Evolutionary conservation across 2,888 invertebrate species (phyloP), one percentile per base, ranked within the genome.

Genomic region (Adineta ricciae): DNA sequence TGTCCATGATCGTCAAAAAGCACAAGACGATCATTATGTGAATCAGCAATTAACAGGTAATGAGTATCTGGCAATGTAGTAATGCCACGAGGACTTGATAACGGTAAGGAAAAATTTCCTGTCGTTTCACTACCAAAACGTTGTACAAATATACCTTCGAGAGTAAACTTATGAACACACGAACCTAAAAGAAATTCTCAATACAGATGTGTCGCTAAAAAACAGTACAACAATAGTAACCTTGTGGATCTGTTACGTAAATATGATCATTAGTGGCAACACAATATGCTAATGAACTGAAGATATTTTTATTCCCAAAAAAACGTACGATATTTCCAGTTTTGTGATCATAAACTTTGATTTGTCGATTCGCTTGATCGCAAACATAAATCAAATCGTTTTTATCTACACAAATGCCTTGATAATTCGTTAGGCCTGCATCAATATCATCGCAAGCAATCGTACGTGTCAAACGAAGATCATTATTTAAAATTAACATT

Each of bases 101-200:
- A n/a, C 36, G 49, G 14, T 24, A 46, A 8, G 4, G 36, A 46
- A 49, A 50, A 49, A 83, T 27, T 14, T 41, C 21, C 0, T 41
- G 38, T 3, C 41, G 41, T 78, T 83, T 32, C 52, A 50, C 32
- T 52, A 49, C 83, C 83, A 50, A 83, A 83, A 32, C 50, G 50
- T 24, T 50, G 32, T 24, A 21, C 21, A 83, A n/a, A 83, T 52
- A 9, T 46, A 4, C 83, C 83, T 24, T 78, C 78, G n/a, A 41
- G 38, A 36, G 78, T 78, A 78, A 78, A 78, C 41, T 78, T 78
- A 78, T 78, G 78, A 38, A 78, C 78, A 78, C 78, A 78, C n/a
- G 41, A 41, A 78, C 78, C 78, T 64, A 64, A 46, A 46, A 46
- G 46, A 46, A 8, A 8, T 46, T 11, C 11, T 46, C 46, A 46